Evolutionary conservation across 2,113 vertebrate species (phyloP).

Genomic region (Megaceryle torquata): DNA sequence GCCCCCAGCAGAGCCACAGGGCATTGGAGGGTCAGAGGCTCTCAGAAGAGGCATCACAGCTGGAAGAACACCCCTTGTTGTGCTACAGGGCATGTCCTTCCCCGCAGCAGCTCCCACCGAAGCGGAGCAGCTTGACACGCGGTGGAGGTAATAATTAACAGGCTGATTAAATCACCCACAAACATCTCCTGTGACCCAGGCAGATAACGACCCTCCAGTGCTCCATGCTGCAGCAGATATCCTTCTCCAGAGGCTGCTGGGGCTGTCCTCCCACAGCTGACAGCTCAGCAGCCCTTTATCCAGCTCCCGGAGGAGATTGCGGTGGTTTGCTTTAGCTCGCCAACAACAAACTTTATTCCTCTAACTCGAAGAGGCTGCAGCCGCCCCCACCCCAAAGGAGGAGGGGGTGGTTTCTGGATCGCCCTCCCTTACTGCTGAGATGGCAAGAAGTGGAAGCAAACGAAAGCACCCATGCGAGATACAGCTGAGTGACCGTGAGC

Average conservation of each 20-base stretch:
- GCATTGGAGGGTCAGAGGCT: rapidly evolving
- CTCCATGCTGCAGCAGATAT: background rate
- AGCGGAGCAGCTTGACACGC: background rate
- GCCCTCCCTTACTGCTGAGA: background rate
- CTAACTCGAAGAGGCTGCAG: background rate
- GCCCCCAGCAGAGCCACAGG: rapidly evolving
- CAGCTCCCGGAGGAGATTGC: background rate
- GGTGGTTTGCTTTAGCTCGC: background rate
- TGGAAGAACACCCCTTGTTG: background rate
- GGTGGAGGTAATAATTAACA: slow-evolving; percentile 41
- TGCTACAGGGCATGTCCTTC: background rate
- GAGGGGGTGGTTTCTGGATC: background rate
- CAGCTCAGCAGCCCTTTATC: background rate
- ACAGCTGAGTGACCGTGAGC: background rate
- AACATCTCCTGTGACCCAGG: background rate
- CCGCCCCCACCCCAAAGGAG: background rate
- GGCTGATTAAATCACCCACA: slow-evolving; percentile 12
- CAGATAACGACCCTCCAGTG: background rate
- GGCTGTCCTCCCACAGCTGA: background rate
- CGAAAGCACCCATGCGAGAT: background rate
- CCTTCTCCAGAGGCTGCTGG: background rate
- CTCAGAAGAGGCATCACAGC: background rate
- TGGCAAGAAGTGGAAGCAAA: background rate
- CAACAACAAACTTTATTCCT: background rate
- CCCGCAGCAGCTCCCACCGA: rapidly evolving